phyloP scores from a whole-genome alignment of 2,797 vertebrate genomes.

The Antennarius maculatus region DNA sequence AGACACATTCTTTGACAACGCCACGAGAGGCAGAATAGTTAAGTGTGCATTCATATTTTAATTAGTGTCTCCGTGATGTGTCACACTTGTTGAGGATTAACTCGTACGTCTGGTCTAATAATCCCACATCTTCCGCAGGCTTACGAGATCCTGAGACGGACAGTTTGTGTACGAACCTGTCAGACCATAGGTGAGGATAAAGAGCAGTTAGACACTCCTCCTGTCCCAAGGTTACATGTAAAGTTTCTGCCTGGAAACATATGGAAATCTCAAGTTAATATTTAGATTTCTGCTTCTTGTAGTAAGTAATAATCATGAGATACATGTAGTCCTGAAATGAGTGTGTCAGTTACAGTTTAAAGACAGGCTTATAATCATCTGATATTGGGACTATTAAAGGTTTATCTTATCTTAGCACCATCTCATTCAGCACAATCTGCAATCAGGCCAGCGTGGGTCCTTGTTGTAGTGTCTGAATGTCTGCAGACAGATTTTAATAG shows the following conservation, averaged over 20 bases:
- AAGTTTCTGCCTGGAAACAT: too few species aligned
- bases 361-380: background rate
- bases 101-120: slow-evolving; percentile 15
- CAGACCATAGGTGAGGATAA: slow-evolving; percentile 88
- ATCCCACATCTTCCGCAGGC: slow-evolving; percentile 79
- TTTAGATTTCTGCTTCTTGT: too few species aligned
- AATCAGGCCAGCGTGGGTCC: background rate
- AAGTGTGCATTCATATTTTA: slow-evolving; percentile 67
- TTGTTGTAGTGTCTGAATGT: background rate
- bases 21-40: slow-evolving; percentile 94
- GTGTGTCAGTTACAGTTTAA: too few species aligned
- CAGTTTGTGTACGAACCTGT: slow-evolving; percentile 87
- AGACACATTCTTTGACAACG: slow-evolving; percentile 96
- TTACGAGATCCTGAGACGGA: slow-evolving; percentile 95
- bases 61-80: fast-evolving
- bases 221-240: too few species aligned
- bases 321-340: too few species aligned
- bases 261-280: too few species aligned
- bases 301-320: too few species aligned
- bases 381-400: too few species aligned
- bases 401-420: too few species aligned
- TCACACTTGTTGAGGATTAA: background rate
- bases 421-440: background rate
- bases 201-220: too few species aligned
- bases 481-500: slow-evolving; percentile 1